Conservation (phyloP, 2,888 invertebrate species). For the Orthonevra nobilis region DNA sequence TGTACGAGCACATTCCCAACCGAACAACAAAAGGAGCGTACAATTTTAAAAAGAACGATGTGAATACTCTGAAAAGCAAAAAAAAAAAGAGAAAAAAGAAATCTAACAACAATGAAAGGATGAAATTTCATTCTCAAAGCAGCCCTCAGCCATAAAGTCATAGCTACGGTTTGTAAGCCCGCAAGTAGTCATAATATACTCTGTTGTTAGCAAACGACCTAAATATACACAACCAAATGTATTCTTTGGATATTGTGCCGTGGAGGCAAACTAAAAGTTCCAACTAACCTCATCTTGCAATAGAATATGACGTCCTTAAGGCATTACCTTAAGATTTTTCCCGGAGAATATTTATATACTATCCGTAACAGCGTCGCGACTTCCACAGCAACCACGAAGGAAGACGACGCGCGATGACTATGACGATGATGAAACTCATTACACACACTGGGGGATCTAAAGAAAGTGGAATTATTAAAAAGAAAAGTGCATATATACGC, state of each 20-base stretch:
- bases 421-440: conserved; percentile 56
- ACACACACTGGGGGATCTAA: conserved; percentile 54
- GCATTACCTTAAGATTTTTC: conserved; percentile 66
- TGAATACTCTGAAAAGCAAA: conserved; percentile 22
- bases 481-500: conserved; percentile 31
- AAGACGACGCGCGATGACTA: not conserved
- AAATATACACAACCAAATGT: conserved; percentile 27
- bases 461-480: conserved; percentile 54
- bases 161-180: conserved; percentile 32
- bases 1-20: too few relatives aligned
- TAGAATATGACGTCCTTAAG: conserved; percentile 60
- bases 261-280: conserved; percentile 51
- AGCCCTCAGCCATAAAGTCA: conserved; percentile 63
- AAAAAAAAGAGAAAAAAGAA: conserved; percentile 20
- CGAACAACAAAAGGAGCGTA: too few relatives aligned
- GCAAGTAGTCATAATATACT: too few relatives aligned
- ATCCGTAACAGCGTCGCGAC: not conserved
- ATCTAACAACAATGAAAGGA: conserved; percentile 56
- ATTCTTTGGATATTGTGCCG: conserved; percentile 20
- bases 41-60: too few relatives aligned
- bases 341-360: conserved; percentile 25
- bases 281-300: conserved; percentile 44
- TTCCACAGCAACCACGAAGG: conserved; percentile 1
- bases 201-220: conserved; percentile 38
- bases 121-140: conserved; percentile 62